Evolutionary conservation across 2,888 invertebrate species (phyloP).

Genomic region (Hecatera dysodea): DNA sequence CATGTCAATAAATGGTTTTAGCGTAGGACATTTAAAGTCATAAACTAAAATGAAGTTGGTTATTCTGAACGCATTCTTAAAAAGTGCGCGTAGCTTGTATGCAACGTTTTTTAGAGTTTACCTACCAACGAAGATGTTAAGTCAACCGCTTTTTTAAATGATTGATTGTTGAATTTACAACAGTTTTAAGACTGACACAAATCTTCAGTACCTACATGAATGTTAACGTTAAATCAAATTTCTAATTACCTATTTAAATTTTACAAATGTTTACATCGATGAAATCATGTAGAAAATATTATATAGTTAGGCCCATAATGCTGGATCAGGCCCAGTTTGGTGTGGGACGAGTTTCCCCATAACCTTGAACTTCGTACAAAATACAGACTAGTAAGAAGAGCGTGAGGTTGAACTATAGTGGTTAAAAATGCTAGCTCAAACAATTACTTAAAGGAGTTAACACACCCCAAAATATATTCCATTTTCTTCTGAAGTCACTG

Average conservation of each 20-base stretch:
- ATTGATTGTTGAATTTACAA: slow-evolving; percentile 17
- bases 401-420: not conserved
- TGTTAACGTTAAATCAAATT: slow-evolving; percentile 37
- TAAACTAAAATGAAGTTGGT: slow-evolving; percentile 2
- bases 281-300: slow-evolving; percentile 14
- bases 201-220: slow-evolving; percentile 36
- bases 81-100: slow-evolving; percentile 16
- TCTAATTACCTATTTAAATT: slow-evolving; percentile 11
- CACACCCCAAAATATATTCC: not conserved
- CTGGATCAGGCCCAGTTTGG: not conserved
- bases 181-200: slow-evolving; percentile 54
- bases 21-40: not conserved
- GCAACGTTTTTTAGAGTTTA: slow-evolving; percentile 20
- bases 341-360: not conserved
- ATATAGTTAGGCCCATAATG: slow-evolving; percentile 1
- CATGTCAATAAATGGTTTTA: slow-evolving; percentile 1
- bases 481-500: not conserved
- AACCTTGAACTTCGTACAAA: slow-evolving; percentile 14
- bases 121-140: slow-evolving; percentile 5
- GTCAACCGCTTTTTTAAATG: slow-evolving; percentile 16
- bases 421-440: slow-evolving; percentile 24
- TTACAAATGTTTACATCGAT: slow-evolving; percentile 22
- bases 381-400: not conserved
- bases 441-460: not conserved
- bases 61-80: slow-evolving; percentile 28